Base-by-base conservation (phyloP, 2,797 vertebrate genomes). In the Staurois parvus region DNA sequence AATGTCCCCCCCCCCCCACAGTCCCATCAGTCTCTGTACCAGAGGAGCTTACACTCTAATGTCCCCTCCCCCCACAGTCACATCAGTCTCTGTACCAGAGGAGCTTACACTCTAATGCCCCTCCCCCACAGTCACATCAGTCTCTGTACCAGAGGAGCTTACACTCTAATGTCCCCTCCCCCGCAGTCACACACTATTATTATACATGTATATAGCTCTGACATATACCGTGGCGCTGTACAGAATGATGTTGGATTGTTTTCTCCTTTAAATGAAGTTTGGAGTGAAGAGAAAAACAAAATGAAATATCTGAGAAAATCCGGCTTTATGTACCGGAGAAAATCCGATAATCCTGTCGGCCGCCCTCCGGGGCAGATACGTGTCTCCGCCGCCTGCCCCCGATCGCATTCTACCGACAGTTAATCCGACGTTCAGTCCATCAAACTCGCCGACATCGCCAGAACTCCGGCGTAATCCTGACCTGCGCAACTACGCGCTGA, bases 251-350 rank as follows among this genome's bases (percentile, higher is more conserved):
- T 37, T 37, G 37, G 15, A 10, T 9, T 15, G 34, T 66, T 15
- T 42, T 34, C 12, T 11, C 74, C 64, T 45, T 68, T 62, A 73
- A 72, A 21, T 40, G 0, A 40, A 37, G 9, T 15, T 45, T 34
- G 15, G 40, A n/a, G 29, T 7, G 29, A 6, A 9, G 37, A 37
- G 9, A 1, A 48, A 24, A 76, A 10, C 24, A 11, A 32, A 66
- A 29, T 37, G 1, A 29, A 34, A 76, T 40, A 42, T 37, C 11
- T 52, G 34, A 52, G 62, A 32, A 19, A 37, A 68, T 52, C 28
- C 75, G 28, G 26, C 37, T 68, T 83, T 52, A 83, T 83, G 68
- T 69, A 76, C 40, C 30, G 24, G n/a, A 56, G 24, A 32, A 81
- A 62, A 82, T 82, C 69, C 81, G 37, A 69, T 76, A 68, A 52